Base-by-base conservation (phyloP, 2,797 vertebrate species). In the Hemitrygon akajei region DNA sequence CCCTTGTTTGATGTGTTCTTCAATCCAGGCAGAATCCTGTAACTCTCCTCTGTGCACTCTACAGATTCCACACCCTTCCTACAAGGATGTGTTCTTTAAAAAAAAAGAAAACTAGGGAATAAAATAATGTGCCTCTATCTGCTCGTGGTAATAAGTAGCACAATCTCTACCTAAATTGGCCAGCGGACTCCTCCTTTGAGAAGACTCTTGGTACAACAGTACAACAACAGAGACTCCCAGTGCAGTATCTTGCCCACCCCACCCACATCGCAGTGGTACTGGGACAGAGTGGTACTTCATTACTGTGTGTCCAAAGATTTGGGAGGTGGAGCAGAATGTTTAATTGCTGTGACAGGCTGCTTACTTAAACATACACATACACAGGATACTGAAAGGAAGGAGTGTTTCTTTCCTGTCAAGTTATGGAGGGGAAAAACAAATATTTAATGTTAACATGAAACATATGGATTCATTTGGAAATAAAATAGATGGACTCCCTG, bases 301-400 rank as follows among this genome's bases (percentile, higher is more conserved):
- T 60, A 47, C 56, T 27, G 81, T 12, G 25, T 69, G 86, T 89
- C n/a, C n/a, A 37, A n/a, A 11, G 0, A n/a, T 20, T 27, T 89
- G 86, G 63, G 60, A 3, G n/a, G 60, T 60, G 30, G 66, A 89
- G 63, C n/a, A 10, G 86, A 89, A 37, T n/a, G 16, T 89, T 22
- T 89, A 89, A 69, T 69, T 89, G 69, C 66, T 89, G 86, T 10
- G n/a, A 37, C 91, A 25, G 71, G 71, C 76, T 76, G 71, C 71
- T 76, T 76, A 56, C 40, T 75, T 76, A 93, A 93, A 56, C 37
- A 76, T 93, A 9, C 27, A 56, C 7, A 18, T 56, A 25, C 11
- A 30, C 40, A 92, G 73, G 69, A 30, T 73, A 30, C 73, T 76
- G 71, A 58, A 47, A n/a, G 27, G 71, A 56, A 56, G 47, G 89